These are phyloP conservation scores for Platalea minor DNA, from an alignment of 2,797 vertebrate genomes.

Conservation along the genomic window DNA sequence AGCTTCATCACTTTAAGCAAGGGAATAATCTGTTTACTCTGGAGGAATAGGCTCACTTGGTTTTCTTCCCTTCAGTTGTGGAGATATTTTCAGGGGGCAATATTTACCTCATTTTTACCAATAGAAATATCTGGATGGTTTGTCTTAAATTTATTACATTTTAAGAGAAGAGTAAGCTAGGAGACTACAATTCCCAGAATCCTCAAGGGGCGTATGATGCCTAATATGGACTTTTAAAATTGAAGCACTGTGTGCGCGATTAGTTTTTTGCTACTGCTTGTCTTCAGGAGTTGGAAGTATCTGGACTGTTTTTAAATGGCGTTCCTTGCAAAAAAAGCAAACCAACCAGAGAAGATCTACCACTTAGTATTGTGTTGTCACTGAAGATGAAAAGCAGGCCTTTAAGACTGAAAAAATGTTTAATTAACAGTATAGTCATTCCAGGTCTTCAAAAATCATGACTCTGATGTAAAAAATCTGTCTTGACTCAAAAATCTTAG, in stretches of 20 bases:
- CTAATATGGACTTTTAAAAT: not conserved
- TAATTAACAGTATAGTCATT: not conserved
- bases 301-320: not conserved
- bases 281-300: not conserved
- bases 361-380: not conserved
- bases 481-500: not conserved
- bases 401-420: not conserved
- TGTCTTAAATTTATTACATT: not conserved
- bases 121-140: not conserved
- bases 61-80: not conserved
- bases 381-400: not conserved
- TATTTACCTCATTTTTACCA: not conserved
- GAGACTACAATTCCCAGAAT: slow-evolving; percentile 33
- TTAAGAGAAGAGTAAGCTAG: not conserved
- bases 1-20: slow-evolving; percentile 19
- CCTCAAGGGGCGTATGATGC: not conserved
- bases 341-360: not conserved
- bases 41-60: not conserved
- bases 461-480: not conserved
- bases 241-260: not conserved
- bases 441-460: not conserved
- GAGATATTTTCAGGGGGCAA: not conserved
- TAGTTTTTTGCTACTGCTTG: not conserved
- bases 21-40: slow-evolving; percentile 39
- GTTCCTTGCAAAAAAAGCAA: not conserved